Base-by-base conservation (phyloP, 1,140 invertebrate genomes). In the Leptopilina boulardi region DNA sequence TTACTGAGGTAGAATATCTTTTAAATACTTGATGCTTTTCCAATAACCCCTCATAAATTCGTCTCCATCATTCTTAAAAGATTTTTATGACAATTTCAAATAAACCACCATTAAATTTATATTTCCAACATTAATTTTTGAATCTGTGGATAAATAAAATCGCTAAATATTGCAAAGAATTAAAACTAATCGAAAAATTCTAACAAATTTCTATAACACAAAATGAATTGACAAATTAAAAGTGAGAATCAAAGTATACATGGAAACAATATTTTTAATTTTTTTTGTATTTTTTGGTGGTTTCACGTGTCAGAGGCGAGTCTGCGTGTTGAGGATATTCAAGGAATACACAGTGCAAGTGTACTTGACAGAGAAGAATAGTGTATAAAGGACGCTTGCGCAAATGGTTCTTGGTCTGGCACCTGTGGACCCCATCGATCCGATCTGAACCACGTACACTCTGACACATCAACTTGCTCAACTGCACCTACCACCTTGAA, bases 351-450 rank as follows among this genome's bases (percentile, higher is more conserved):
- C 21, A 66, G 23, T 34, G 59, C 59, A 34, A 30, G 23, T 66
- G 26, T 34, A 66, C 26, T 66, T 66, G 21, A 66, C 59, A 66
- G 54, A 54, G 47, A 56, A 66, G 66, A 74, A 21, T 59, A 13
- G 34, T 44, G 30, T 13, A 38, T 18, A 71, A 78, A 73, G 66
- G 76, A 81, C 84, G 84, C 84, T 79, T 84, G 83, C 83, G 84
- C 83, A 81, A 77, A 80, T 77, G 47, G 77, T 73, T 80, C 77
- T 76, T 79, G 80, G 77, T 80, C 80, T 79, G 79, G 83, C 84
- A 86, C 83, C 84, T 86, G 84, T 86, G 83, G 84, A 86, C 84
- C 80, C 80, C 84, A 86, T 86, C 83, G 84, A 86, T 86, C 83
- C 83, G 74, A 79, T 77, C 59, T 79, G 76, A 79, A 81, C 76